These are phyloP conservation scores for Phenganax subtilis DNA, from an alignment of 92 coral and sea anemone species.

Conservation along the genomic window DNA sequence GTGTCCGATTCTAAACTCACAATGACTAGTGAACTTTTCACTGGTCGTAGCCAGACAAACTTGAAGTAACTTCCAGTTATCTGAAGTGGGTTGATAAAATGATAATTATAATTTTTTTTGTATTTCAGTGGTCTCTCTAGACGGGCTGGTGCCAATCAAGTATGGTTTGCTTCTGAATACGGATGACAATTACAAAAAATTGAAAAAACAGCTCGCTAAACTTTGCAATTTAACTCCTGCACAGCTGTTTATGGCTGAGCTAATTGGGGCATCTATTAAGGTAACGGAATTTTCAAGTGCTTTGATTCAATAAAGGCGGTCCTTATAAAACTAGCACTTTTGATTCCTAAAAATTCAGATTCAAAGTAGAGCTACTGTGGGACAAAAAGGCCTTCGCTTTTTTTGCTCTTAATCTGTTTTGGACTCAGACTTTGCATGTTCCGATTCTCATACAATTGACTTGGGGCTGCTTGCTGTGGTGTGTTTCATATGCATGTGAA, in stretches of 20 bases:
- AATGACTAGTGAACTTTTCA: no score
- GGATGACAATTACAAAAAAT: conserved; percentile 83
- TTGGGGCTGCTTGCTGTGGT: no score
- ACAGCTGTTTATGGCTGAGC: conserved; percentile 74
- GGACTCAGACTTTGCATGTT: no score
- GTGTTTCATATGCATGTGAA: no score
- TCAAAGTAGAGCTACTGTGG: no score
- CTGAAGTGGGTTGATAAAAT: background rate
- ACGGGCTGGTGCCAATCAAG: conserved; percentile 79
- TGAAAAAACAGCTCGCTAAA: conserved; percentile 75
- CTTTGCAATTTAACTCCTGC: conserved; percentile 59
- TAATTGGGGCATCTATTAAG: conserved; percentile 93
- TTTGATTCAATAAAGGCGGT: no score
- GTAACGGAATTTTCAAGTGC: conserved; percentile 29
- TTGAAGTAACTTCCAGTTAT: background rate
- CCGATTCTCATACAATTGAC: no score
- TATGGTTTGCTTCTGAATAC: conserved; percentile 81
- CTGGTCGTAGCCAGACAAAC: background rate
- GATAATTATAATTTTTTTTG: background rate
- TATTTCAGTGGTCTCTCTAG: conserved; percentile 66
- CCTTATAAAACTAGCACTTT: no score
- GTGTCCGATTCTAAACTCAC: no score
- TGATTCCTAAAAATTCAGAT: no score
- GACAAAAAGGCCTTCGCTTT: no score
- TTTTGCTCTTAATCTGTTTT: no score